Conservation (phyloP, 2,888 invertebrate species). For the Linyphia triangularis region DNA sequence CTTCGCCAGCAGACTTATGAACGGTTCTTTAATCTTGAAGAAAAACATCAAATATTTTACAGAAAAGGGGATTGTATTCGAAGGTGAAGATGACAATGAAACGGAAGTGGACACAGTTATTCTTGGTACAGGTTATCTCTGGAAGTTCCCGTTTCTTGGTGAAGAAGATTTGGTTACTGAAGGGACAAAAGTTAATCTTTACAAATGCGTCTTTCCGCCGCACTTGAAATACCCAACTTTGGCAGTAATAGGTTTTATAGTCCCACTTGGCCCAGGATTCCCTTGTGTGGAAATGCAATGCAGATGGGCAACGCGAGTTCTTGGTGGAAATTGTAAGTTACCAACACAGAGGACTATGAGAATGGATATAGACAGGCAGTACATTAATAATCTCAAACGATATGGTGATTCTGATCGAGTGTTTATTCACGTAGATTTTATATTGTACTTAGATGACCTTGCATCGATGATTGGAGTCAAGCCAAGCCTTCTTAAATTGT, state of each 20-base stretch:
- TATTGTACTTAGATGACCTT: constrained; percentile 80
- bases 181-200: constrained; percentile 65
- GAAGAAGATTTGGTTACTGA: constrained; percentile 75
- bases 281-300: constrained; percentile 76
- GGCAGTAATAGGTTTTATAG: constrained; percentile 77
- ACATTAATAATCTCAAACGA: constrained; percentile 4
- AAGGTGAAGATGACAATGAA: constrained; percentile 77
- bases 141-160: constrained; percentile 79
- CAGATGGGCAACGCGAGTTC: constrained; percentile 59
- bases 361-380: constrained; percentile 5
- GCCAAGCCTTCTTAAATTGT: constrained; percentile 79
- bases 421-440: constrained; percentile 76
- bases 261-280: constrained; percentile 75
- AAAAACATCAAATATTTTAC: constrained; percentile 78
- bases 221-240: constrained; percentile 77
- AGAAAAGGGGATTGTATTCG: constrained; percentile 78
- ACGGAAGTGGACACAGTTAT: constrained; percentile 79
- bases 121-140: constrained; percentile 79
- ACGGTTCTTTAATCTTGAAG: constrained; percentile 78
- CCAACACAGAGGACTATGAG: constrained; percentile 24
- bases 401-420: constrained; percentile 5
- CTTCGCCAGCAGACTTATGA: constrained; percentile 80
- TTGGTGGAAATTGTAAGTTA: constrained; percentile 51
- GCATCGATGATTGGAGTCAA: constrained; percentile 80
- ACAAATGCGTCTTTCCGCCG: constrained; percentile 77